Evolutionary conservation across 2,797 vertebrate species (phyloP).

Genomic region (Decapterus maruadsi): DNA sequence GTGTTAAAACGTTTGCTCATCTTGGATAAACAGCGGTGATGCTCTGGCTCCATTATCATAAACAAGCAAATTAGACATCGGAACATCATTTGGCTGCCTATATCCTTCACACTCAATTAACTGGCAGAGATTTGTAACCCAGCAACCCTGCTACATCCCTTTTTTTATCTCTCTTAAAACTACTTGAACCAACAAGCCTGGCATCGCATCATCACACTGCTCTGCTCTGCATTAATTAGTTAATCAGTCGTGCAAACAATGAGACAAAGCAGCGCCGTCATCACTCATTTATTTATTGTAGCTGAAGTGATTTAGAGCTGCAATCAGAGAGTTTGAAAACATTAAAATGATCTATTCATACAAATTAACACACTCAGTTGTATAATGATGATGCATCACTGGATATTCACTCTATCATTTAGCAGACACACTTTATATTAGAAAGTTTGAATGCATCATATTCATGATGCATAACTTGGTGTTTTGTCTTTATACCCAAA

Average conservation of each 20-base stretch:
- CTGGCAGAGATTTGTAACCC: slow-evolving; percentile 27
- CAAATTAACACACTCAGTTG: neutral
- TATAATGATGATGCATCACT: too few species aligned
- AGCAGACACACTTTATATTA: too few species aligned
- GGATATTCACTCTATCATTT: too few species aligned
- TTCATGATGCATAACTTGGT: too few species aligned
- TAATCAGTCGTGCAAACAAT: slow-evolving; percentile 14
- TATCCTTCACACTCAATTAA: slow-evolving; percentile 49
- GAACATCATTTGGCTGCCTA: slow-evolving; percentile 32
- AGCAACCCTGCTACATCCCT: slow-evolving; percentile 17
- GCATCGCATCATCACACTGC: neutral
- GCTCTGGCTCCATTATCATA: slow-evolving; percentile 27
- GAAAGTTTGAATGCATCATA: too few species aligned
- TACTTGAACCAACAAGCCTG: slow-evolving; percentile 24
- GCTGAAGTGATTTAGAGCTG: neutral
- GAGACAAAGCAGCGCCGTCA: slow-evolving; percentile 7
- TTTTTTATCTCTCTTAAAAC: slow-evolving; percentile 26
- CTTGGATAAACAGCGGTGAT: slow-evolving; percentile 22
- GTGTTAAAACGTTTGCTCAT: slow-evolving; percentile 14
- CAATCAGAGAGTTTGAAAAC: neutral
- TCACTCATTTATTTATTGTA: slow-evolving; percentile 15
- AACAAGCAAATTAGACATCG: slow-evolving; percentile 48
- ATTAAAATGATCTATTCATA: neutral
- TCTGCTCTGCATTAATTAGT: slow-evolving; percentile 31
- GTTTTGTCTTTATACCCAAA: too few species aligned